These are phyloP conservation scores for Adelges cooleyi DNA, from an alignment of 1,140 invertebrate species.

Conservation along the genomic window DNA sequence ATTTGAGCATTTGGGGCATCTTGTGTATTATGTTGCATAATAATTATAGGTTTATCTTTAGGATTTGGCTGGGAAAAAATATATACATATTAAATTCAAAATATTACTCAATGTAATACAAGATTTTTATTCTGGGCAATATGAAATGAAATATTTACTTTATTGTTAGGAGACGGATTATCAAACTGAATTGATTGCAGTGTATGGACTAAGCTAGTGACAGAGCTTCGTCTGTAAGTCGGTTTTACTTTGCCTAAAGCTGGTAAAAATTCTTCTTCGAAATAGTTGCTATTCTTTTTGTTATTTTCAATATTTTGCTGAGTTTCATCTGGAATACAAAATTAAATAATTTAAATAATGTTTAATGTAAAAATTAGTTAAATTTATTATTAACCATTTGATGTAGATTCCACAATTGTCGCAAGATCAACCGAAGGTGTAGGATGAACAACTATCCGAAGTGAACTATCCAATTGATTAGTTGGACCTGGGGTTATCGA, in stretches of 20 bases:
- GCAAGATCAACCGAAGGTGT: slow-evolving; percentile 58
- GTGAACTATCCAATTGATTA: slow-evolving; percentile 44
- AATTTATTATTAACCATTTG: slow-evolving; percentile 42
- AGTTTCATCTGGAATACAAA: slow-evolving; percentile 7
- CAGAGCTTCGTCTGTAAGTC: slow-evolving; percentile 11
- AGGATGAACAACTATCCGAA: slow-evolving; percentile 52
- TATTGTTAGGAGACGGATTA: slow-evolving; percentile 1
- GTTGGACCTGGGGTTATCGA: slow-evolving; percentile 56
- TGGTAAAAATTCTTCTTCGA: slow-evolving; percentile 26
- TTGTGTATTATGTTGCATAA: slow-evolving; percentile 20
- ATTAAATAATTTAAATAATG: background rate
- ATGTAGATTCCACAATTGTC: slow-evolving; percentile 68
- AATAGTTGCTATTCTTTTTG: slow-evolving; percentile 15
- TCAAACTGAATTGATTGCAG: slow-evolving; percentile 20
- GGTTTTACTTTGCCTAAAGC: slow-evolving; percentile 18
- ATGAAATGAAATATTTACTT: slow-evolving; percentile 6
- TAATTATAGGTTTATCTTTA: slow-evolving; percentile 12
- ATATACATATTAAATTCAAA: background rate
- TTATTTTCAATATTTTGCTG: slow-evolving; percentile 26
- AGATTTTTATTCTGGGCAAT: background rate
- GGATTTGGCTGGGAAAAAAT: background rate
- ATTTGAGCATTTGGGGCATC: background rate
- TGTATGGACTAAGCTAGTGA: slow-evolving; percentile 21
- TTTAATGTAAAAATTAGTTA: background rate
- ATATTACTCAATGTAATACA: background rate